Evolutionary conservation across 2,113 vertebrate species (phyloP), one percentile per base, ranked within the genome.

Genomic region (Lepus europaeus): DNA sequence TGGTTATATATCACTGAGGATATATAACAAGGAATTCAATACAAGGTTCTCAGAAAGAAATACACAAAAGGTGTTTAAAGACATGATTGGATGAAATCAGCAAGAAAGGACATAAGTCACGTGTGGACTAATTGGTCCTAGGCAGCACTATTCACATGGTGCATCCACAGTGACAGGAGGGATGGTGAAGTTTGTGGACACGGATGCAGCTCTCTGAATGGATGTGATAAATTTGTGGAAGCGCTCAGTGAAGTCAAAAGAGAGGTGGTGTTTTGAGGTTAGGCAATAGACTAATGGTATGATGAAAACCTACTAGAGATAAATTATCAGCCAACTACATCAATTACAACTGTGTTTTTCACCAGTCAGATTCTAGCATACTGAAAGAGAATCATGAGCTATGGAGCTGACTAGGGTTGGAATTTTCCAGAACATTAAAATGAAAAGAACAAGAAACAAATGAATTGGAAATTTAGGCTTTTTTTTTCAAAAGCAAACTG

Each of bases 61-160:
- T 16, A 66, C 0, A 59, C 9, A 49, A 53, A 59, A 49, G 20
- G 5, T 13, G 59, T 14, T 56, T 66, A 73, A 59, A 59, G 10
- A 4, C 23, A 16, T 36, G 49, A 84, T 69, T 73, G 66, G 13
- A n/a, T 68, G 19, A 66, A 68, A 69, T 16, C 23, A 59, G 12
- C 59, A 3, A n/a, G 27, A 86, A 33, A 59, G 1, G 13, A 29
- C 1, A 5, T 31, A 66, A 8, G 1, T n/a, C 31, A 17, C 1
- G 1, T 14, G 8, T 27, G 9, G 29, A 9, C 29, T 1, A 45
- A 4, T 31, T 61, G n/a, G 39, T 13, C 63, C 25, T 76, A 51
- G 51, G 4, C 68, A 23, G 11, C 1, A 3, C 33, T 11, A 31
- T 2, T 59, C 12, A 25, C 1, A 4, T 1, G 39, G 0, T 63